Base-by-base conservation (phyloP, 2,888 invertebrate genomes). In the Drosophila sordidapex region DNA sequence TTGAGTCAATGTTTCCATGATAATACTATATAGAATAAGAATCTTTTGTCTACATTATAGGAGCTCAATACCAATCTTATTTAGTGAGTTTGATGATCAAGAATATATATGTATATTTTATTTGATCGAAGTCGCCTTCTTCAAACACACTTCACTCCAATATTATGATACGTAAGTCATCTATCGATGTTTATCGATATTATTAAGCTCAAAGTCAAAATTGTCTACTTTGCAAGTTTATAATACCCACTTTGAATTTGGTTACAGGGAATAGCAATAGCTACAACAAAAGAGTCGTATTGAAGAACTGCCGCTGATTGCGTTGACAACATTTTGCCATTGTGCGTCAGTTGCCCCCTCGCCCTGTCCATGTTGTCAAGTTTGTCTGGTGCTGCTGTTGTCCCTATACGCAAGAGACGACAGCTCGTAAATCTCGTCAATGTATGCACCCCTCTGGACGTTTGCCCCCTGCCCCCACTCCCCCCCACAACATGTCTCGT, bases 241-340 rank as follows among this genome's bases (percentile, higher is more conserved):
- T 10, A 7, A 36, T 54, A 25, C 25, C 25, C 35, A n/a, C 4
- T 29, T 7, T 15, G 8, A 15, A 25, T 25, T 29, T 27, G 18
- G 3, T 29, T 38, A 6, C 2, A 29, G 56, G 1, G 38, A 13
- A 27, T 38, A 29, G 27, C 27, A 38, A n/a, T 25, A 27, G 33
- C 27, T 53, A 51, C 53, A 49, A 54, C 54, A 51, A 59, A 46
- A 29, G 21, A 64, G 51, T 48, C 63, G 40, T n/a, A 33, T 15
- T 35, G 31, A 56, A 68, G 69, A 74, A 81, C 81, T 68, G 78
- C 69, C 70, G 78, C 89, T 85, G 85, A 90, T 90, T 87, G 87
- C 90, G 90, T 87, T 89, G 90, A 90, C 87, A 87, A 90, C 90
- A 89, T 82, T 90, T 84, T 77, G 85, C 82, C 78, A 84, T 89